Percentiles rank a stretch among this genome's conserved stretches.
Evolutionary conservation across 2,888 invertebrate species (phyloP).

Genomic region (Thecocarcelia acutangulata): DNA sequence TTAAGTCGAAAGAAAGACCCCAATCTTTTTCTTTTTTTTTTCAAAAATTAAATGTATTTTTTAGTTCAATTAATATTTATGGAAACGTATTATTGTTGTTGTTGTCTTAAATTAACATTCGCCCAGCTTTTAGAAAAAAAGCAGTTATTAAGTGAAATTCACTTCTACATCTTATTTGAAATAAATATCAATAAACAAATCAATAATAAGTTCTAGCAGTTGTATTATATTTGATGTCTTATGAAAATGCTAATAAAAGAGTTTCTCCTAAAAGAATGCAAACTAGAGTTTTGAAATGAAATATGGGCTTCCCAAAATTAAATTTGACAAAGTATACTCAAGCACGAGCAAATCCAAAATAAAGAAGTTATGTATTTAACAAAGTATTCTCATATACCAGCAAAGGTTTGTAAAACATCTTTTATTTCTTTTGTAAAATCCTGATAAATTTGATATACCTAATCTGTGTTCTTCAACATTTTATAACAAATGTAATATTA

Average conservation of each 20-base stretch:
- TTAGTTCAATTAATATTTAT: constrained; percentile 64
- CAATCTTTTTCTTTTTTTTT: constrained; percentile 25
- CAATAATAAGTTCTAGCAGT: constrained; percentile 34
- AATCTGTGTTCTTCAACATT: too few relatives aligned
- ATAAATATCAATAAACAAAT: constrained; percentile 1
- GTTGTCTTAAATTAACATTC: constrained; percentile 57
- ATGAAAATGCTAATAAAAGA: constrained; percentile 53
- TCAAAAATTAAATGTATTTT: constrained; percentile 44
- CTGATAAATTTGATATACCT: too few relatives aligned
- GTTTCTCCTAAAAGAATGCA: constrained; percentile 49
- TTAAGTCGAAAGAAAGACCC: constrained; percentile 54
- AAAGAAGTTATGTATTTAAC: too few relatives aligned
- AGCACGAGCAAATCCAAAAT: too few relatives aligned
- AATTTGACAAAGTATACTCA: too few relatives aligned
- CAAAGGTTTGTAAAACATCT: too few relatives aligned
- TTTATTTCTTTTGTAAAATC: too few relatives aligned
- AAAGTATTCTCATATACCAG: too few relatives aligned
- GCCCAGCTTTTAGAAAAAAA: constrained; percentile 49
- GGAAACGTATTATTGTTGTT: constrained; percentile 60
- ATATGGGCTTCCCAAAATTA: too few relatives aligned
- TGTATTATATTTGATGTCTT: constrained; percentile 60
- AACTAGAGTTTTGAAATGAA: neutral
- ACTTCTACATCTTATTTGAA: constrained; percentile 27
- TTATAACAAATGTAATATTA: too few relatives aligned
- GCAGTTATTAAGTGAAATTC: constrained; percentile 59